Evolutionary conservation across 1,140 invertebrate genomes (phyloP).

Genomic region (Plectus sambesii): DNA sequence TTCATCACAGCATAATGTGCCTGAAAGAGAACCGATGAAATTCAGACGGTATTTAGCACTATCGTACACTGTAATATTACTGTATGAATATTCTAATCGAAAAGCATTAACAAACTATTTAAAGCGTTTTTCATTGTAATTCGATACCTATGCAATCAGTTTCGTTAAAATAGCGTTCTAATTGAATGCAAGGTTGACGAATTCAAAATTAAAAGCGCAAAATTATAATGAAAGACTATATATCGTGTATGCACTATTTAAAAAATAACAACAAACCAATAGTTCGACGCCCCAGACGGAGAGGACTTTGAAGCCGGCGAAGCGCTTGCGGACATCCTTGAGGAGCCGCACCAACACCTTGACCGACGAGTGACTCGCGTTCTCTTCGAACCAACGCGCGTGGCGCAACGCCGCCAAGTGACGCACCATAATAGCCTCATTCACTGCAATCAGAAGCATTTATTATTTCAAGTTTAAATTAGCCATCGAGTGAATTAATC

Average conservation of each 20-base stretch:
- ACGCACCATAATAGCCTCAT: conserved; percentile 69
- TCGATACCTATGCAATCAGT: too few species aligned
- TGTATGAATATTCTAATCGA: too few species aligned
- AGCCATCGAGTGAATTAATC: conserved; percentile 4
- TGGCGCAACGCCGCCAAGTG: conserved; percentile 86
- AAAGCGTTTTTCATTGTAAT: too few species aligned
- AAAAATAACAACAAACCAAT: conserved; percentile 52
- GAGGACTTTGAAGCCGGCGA: conserved; percentile 74
- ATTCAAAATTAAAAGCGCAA: too few species aligned
- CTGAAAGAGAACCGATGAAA: too few species aligned
- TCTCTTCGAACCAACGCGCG: conserved; percentile 93
- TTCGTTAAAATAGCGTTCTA: too few species aligned
- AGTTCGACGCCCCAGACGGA: conserved; percentile 94
- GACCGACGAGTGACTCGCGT: conserved; percentile 89
- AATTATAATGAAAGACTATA: too few species aligned
- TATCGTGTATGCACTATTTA: too few species aligned
- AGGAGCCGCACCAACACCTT: conserved; percentile 85
- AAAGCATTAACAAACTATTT: too few species aligned
- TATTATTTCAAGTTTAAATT: conserved; percentile 5
- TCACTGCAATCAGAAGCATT: conserved; percentile 51
- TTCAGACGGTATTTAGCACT: too few species aligned
- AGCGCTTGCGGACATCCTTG: conserved; percentile 73
- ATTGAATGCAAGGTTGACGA: too few species aligned
- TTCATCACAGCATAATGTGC: conserved; percentile 94
- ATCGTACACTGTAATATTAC: too few species aligned